A percentile compares a stretch with the other conserved stretches of the same genome.
phyloP scores from a whole-genome alignment of 2,888 invertebrate species.

The Andrena minutula region DNA sequence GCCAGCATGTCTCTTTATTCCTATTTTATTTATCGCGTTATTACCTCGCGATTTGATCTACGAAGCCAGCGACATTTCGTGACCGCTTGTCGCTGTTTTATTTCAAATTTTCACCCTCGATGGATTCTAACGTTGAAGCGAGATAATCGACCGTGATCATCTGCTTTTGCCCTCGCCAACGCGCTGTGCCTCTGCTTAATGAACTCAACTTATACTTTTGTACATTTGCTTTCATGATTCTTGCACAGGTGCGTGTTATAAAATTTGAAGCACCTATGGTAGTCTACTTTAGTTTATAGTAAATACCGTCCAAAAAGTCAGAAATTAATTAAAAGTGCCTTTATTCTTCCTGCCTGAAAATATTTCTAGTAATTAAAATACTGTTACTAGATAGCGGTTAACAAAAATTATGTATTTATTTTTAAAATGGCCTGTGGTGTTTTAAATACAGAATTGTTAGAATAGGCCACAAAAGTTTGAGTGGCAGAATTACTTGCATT shows the following conservation, averaged over 20 bases:
- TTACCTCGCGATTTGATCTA: conserved; percentile 13
- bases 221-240: conserved; percentile 10
- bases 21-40: background rate
- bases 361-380: no score
- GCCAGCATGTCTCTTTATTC: background rate
- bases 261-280: background rate
- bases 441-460: no score
- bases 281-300: background rate
- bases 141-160: conserved; percentile 53
- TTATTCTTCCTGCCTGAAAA: background rate
- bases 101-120: conserved; percentile 51
- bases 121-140: conserved; percentile 43
- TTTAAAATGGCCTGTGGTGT: no score
- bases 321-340: background rate
- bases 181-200: conserved; percentile 34
- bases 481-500: background rate
- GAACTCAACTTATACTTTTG: conserved; percentile 23
- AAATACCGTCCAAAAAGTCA: no score
- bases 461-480: background rate
- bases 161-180: conserved; percentile 21
- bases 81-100: conserved; percentile 35
- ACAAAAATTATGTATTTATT: no score
- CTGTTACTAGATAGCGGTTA: no score
- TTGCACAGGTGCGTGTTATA: background rate
- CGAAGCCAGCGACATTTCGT: conserved; percentile 37